Evolutionary conservation across 2,888 invertebrate species (phyloP).

Genomic region (Caradrina kadenii): DNA sequence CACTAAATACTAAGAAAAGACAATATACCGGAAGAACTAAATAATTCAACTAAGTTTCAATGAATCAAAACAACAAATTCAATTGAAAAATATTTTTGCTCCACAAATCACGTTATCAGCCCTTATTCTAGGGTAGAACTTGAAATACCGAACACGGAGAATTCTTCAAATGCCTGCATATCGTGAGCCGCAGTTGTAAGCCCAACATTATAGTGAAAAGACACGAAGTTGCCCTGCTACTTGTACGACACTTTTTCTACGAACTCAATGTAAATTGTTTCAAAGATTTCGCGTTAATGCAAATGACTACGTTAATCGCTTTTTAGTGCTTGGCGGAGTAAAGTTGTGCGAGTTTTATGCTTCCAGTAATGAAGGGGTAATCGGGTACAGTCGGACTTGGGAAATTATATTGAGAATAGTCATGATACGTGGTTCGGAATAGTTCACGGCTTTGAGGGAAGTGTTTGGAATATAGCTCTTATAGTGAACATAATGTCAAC

Average conservation of each 20-base stretch:
- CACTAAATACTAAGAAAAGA: constrained; percentile 40
- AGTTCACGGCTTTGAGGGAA: constrained; percentile 7
- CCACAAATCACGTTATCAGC: constrained; percentile 57
- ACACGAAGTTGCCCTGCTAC: constrained; percentile 78
- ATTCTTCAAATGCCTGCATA: constrained; percentile 78
- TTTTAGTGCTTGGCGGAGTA: constrained; percentile 59
- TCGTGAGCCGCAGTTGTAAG: constrained; percentile 83
- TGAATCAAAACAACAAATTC: constrained; percentile 68
- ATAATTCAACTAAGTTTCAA: constrained; percentile 26
- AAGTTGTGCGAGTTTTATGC: constrained; percentile 64
- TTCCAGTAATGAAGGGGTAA: constrained; percentile 60
- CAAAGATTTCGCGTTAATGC: constrained; percentile 70
- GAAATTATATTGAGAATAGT: constrained; percentile 51
- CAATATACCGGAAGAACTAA: constrained; percentile 40
- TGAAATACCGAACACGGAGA: constrained; percentile 66
- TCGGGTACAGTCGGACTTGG: constrained; percentile 48
- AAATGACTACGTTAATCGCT: constrained; percentile 66
- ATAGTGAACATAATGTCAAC: not conserved
- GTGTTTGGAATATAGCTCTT: not conserved
- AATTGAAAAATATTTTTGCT: constrained; percentile 56
- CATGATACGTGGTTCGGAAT: constrained; percentile 37
- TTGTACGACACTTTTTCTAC: constrained; percentile 77
- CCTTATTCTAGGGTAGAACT: constrained; percentile 57
- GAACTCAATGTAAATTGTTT: constrained; percentile 75
- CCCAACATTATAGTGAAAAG: constrained; percentile 80